Base-by-base conservation (phyloP, 30 jellyfish, hydroid and myxozoan genomes). In the Hydractinia symbiolongicarpus region DNA sequence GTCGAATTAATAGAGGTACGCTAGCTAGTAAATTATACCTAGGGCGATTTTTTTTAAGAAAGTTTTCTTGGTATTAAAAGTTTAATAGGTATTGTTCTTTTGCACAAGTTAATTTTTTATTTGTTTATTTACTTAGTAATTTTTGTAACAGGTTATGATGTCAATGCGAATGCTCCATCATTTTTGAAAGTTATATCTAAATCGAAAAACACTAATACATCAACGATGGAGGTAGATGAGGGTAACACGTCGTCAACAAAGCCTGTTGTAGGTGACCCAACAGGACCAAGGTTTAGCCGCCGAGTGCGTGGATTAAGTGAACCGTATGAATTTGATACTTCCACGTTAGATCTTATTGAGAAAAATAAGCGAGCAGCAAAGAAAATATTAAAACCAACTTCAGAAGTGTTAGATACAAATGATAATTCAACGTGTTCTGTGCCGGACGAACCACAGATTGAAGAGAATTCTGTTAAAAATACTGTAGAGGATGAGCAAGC, bases 251-350 rank as follows among this genome's bases (percentile, higher is more conserved):
- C 74, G 40, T 64, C 40, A 64, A 64, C 74, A 2, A 64, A 13
- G 40, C 74, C 74, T 7, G 52, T 64, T 6, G 19, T 75, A 16
- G 53, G 77, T 7, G 74, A 79, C 53, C 84, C 84, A 9, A 17
- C 61, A 8, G 87, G 87, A n/a, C 8, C 87, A 7, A 13, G 87
- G 53, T 79, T 60, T 61, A 79, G 87, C 54, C 87, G 73, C 16
- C 87, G 87, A 11, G 87, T 79, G 50, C 87, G 87, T 19, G 87
- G 87, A 5, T 14, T 79, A 5, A 79, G 66, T 50, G 87, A 79
- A 15, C 30, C 30, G 11, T n/a, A n/a, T 40, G 44, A 55, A 53
- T 61, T 54, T 77, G 85, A 77, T 54, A 19, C 53, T 9, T 54
- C 54, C 17, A 15, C 76, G 53, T 57, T 77, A 30, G 76, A 77